These are phyloP conservation scores for Pangasius macronema DNA, from an alignment of 2,797 vertebrate species.

Conservation along the genomic window DNA sequence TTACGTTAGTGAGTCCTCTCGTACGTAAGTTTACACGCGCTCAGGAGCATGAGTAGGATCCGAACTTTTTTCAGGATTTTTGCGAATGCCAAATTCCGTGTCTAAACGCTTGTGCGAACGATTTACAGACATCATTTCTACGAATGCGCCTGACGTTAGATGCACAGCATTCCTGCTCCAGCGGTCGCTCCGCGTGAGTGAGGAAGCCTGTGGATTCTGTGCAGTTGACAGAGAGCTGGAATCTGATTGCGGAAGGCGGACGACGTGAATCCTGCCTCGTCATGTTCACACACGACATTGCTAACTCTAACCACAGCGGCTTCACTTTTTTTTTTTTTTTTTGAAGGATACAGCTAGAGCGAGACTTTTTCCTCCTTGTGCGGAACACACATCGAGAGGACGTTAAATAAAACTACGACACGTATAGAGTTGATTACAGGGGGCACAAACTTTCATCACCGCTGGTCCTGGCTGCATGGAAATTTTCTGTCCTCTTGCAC, in stretches of 20 bases:
- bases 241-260: not conserved
- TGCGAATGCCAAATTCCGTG: too few species aligned
- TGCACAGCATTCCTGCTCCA: not conserved
- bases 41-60: too few species aligned
- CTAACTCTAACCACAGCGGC: not conserved
- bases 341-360: not conserved
- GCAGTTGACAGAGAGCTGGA: not conserved
- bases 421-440: not conserved
- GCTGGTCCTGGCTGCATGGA: not conserved
- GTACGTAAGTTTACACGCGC: too few species aligned
- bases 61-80: too few species aligned
- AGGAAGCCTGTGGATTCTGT: not conserved
- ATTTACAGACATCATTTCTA: not conserved
- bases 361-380: not conserved
- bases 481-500: not conserved
- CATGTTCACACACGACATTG: not conserved
- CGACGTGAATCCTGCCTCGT: slow-evolving; percentile 27
- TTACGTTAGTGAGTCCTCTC: too few species aligned
- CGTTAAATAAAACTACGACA: not conserved
- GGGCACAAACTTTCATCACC: not conserved
- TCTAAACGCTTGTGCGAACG: not conserved
- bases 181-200: too few species aligned
- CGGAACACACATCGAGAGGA: not conserved
- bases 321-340: not conserved
- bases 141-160: not conserved